A percentile compares a stretch with the other conserved stretches of the same genome.
These are phyloP conservation scores for Sarcophaga bullata DNA, from an alignment of 1,140 invertebrate genomes.

Conservation along the genomic window DNA sequence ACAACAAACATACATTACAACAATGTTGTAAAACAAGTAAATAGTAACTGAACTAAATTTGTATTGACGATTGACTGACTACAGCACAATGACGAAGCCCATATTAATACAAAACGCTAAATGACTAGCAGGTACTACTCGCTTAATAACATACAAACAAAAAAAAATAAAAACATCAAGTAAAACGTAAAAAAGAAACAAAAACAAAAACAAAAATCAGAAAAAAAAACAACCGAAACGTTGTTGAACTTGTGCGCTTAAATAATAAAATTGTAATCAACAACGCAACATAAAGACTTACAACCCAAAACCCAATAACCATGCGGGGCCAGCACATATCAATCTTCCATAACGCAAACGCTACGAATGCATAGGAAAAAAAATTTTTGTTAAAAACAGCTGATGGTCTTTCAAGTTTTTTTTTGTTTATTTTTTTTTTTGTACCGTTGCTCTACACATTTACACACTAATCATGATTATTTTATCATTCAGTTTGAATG, in stretches of 20 bases:
- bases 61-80: too few relatives aligned
- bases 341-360: neutral
- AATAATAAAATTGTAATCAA: neutral
- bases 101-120: neutral
- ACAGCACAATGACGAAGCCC: neutral
- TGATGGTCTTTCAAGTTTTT: slow-evolving; percentile 15
- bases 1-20: too few relatives aligned
- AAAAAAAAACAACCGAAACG: neutral
- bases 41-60: neutral
- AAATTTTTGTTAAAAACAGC: neutral
- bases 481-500: neutral
- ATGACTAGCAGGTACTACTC: neutral
- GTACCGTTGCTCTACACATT: neutral
- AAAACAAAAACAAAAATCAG: too few relatives aligned
- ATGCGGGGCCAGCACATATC: neutral
- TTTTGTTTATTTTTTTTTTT: neutral
- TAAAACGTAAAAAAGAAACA: too few relatives aligned
- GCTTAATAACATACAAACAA: too few relatives aligned
- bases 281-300: slow-evolving; percentile 3
- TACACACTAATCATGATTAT: neutral
- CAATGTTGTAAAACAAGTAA: neutral
- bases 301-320: too few relatives aligned
- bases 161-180: too few relatives aligned
- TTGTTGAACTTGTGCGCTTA: slow-evolving; percentile 15
- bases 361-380: neutral